Conservation (phyloP, 2,113 vertebrate genomes). For the Phoenicopterus ruber region DNA sequence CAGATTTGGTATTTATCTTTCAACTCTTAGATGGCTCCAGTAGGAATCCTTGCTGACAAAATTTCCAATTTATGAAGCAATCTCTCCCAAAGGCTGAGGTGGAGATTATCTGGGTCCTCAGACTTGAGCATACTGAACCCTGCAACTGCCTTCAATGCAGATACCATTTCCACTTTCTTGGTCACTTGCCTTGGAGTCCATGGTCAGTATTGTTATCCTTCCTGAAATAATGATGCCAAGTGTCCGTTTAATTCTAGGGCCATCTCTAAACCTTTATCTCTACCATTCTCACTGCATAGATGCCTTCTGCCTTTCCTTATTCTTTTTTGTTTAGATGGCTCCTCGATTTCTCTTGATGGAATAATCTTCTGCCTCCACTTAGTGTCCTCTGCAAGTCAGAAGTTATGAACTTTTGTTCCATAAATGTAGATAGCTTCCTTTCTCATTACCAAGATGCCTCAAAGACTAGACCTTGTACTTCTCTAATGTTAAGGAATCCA, state of each 20-base stretch:
- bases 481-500: not conserved
- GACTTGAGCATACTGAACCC: not conserved
- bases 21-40: not conserved
- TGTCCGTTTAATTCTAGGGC: not conserved
- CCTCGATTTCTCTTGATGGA: not conserved
- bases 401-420: not conserved
- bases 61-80: not conserved
- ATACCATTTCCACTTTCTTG: not conserved
- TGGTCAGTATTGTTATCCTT: not conserved
- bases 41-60: not conserved
- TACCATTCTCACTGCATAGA: not conserved
- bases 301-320: not conserved
- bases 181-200: not conserved
- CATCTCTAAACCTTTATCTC: not conserved
- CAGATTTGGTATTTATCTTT: not conserved
- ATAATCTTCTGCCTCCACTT: not conserved
- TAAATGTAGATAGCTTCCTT: not conserved
- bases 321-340: not conserved
- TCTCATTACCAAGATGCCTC: not conserved
- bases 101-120: not conserved
- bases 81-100: not conserved
- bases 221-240: not conserved
- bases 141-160: not conserved
- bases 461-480: not conserved
- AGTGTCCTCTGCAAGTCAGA: not conserved